Evolutionary conservation across 2,888 invertebrate species (phyloP), one percentile per base, ranked within the genome.

Genomic region (Nemapogon koenigi): DNA sequence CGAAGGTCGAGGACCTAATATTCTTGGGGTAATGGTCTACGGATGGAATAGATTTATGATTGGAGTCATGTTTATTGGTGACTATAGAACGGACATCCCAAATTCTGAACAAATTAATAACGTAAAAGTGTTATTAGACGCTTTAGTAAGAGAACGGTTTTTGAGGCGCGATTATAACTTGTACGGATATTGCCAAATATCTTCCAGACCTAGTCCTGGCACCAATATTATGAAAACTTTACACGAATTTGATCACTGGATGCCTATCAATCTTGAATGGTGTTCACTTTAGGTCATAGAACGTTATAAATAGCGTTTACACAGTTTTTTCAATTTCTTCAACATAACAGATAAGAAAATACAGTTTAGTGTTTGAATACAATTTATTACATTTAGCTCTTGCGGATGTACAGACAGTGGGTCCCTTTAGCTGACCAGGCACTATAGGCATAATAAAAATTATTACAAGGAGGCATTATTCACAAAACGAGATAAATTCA

Each of bases 1-100:
- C 39, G 75, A 75, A 51, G 76, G 73, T 1, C 50, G 67, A 46
- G 75, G 75, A 1, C 66, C 67, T 0, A 73, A 73, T 41, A 49
- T 67, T 1, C 35, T 57, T 6, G 62, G 64, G 0, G 67, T 55
- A 0, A 65, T 72, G 67, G 55, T 64, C 3, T 43, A 40, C 2
- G 45, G 48, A 1, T 66, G 58, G 59, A 73, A 75, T 39, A 25
- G 30, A 1, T 59, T 46, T 26, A 57, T 58, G 36, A 59, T 75
- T 30, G 56, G 51, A 4, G 51, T 75, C 8, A 67, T 70, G 68
- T 73, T 75, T 41, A 42, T 76, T 1, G 76, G 76, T 4, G 57
- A 73, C 46, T 76, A 66, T 43, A 48, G 46, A 4, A 40, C 31
- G 1, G 49, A 58, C 28, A 8, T 42, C 2, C 53, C 63, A 0